phyloP scores from a whole-genome alignment of 2,113 vertebrate genomes.

The Poecilia latipinna region DNA sequence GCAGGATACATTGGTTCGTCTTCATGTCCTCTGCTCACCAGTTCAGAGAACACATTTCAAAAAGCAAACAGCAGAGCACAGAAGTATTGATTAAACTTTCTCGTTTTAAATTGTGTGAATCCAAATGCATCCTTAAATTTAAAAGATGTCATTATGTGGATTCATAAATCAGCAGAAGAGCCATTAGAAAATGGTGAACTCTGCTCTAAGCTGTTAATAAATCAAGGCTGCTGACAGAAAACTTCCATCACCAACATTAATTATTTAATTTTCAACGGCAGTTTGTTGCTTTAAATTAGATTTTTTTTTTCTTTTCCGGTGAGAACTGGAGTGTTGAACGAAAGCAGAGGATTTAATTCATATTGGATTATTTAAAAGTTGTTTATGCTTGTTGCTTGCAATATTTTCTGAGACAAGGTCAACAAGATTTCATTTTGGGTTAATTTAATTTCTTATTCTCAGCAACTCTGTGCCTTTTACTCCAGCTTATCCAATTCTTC shows the following conservation, averaged over 20 bases:
- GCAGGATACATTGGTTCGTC: too few species aligned
- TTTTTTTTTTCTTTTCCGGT: neutral
- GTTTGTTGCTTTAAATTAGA: neutral
- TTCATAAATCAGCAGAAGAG: conserved; percentile 22
- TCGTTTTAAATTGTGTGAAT: neutral
- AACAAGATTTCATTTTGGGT: neutral
- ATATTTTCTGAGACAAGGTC: neutral
- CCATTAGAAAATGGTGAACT: conserved; percentile 21
- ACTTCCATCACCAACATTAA: conserved; percentile 1
- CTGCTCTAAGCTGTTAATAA: conserved; percentile 1
- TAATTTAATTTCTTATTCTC: neutral
- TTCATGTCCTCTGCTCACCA: neutral
- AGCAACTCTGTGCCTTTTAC: too few species aligned
- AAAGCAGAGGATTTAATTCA: neutral
- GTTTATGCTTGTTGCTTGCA: neutral
- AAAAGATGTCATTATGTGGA: neutral
- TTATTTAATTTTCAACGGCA: neutral
- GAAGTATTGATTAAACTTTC: conserved; percentile 4
- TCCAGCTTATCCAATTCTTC: too few species aligned
- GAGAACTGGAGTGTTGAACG: neutral
- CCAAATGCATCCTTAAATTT: conserved; percentile 7
- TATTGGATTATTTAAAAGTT: neutral
- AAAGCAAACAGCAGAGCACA: neutral
- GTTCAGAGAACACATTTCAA: neutral
- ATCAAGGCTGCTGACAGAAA: conserved; percentile 12